Evolutionary conservation across 2,888 invertebrate genomes (phyloP).

Genomic region (Siphonodentalium dalli): DNA sequence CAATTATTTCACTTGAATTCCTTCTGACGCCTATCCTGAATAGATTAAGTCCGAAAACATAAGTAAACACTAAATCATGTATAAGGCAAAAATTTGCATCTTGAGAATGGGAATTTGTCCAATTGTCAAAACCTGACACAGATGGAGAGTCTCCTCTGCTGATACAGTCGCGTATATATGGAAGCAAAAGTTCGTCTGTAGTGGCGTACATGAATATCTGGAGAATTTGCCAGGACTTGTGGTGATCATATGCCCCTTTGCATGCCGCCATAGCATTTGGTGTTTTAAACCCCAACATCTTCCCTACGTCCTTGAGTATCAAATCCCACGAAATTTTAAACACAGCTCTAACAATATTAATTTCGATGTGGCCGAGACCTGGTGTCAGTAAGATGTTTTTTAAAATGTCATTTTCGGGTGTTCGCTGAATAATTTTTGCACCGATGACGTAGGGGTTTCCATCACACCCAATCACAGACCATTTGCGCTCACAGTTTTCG

Average conservation of each 20-base stretch:
- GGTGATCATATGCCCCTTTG: neutral
- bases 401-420: neutral
- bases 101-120: too few species aligned
- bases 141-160: too few species aligned
- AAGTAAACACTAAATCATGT: too few species aligned
- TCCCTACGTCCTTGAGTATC: neutral
- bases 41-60: too few species aligned
- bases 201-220: neutral
- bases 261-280: neutral
- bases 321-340: conserved; percentile 4
- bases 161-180: neutral
- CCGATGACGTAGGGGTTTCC: neutral
- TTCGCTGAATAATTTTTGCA: neutral
- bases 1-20: neutral
- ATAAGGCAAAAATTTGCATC: too few species aligned
- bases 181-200: neutral
- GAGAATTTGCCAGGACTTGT: neutral
- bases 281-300: neutral
- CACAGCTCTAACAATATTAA: neutral
- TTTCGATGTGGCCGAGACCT: conserved; percentile 4
- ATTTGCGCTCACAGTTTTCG: neutral
- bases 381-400: neutral
- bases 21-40: neutral
- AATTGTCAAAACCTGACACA: too few species aligned
- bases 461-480: neutral